Conservation (phyloP, 2,113 vertebrate genomes). For the Nestor notabilis region DNA sequence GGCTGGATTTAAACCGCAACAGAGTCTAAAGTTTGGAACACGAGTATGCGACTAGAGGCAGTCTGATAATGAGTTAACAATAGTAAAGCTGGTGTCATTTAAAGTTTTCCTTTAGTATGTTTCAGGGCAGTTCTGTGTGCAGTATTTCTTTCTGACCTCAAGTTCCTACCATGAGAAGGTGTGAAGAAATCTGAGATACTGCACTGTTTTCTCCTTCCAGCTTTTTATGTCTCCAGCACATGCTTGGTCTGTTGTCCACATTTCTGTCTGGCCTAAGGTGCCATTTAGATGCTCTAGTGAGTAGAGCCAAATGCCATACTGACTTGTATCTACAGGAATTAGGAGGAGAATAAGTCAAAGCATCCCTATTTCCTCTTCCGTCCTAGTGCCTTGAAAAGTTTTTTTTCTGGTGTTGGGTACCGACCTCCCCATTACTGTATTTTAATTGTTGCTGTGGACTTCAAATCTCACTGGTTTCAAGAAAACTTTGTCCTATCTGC, state of each 20-base stretch:
- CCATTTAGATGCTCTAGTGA: not conserved
- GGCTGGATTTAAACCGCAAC: not conserved
- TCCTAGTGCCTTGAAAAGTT: not conserved
- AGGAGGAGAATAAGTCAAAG: not conserved
- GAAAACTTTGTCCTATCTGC: not conserved
- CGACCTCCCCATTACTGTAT: not conserved
- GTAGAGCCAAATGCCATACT: not conserved
- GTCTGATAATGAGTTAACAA: not conserved
- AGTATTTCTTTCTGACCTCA: not conserved
- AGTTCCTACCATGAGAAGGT: not conserved
- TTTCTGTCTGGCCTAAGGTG: not conserved
- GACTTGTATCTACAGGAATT: not conserved
- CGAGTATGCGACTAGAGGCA: not conserved
- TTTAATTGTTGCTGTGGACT: not conserved
- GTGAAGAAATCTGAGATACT: not conserved
- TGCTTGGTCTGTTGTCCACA: not conserved
- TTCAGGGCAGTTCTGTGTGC: not conserved
- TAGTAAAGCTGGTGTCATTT: not conserved
- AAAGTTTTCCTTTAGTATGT: not conserved
- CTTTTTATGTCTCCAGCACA: not conserved
- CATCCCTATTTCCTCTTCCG: not conserved
- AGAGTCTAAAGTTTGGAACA: not conserved
- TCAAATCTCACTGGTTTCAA: not conserved
- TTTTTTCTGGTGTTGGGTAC: not conserved
- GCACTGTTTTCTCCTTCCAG: not conserved